phyloP scores from a whole-genome alignment of 2,797 vertebrate genomes.

The Pseudotriccus pelzelni region DNA sequence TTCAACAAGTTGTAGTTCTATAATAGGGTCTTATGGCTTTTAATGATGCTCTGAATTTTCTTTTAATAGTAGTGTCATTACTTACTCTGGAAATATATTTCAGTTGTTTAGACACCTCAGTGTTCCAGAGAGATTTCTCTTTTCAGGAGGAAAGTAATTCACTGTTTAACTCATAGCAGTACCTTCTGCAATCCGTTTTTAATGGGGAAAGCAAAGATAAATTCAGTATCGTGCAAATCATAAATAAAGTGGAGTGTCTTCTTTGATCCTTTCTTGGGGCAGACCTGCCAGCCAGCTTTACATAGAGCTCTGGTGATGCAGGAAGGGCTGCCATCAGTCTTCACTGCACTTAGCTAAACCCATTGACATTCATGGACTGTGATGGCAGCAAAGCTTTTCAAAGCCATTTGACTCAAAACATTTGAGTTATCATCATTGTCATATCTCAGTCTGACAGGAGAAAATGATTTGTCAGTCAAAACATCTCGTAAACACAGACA shows the following conservation, averaged over 20 bases:
- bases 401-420: conserved; percentile 38
- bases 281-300: background rate
- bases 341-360: background rate
- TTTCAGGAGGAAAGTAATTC: background rate
- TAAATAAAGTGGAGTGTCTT: background rate
- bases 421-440: background rate
- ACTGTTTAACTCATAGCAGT: background rate
- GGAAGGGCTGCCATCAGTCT: conserved; percentile 24
- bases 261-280: background rate
- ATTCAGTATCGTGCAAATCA: background rate
- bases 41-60: background rate
- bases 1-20: background rate
- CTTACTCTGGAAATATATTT: background rate
- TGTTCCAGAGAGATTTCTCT: background rate
- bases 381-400: conserved; percentile 28
- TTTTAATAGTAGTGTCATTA: background rate
- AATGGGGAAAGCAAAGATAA: background rate
- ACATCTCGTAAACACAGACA: background rate
- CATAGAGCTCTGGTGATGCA: background rate
- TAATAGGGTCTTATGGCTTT: background rate
- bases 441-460: background rate
- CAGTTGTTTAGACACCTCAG: background rate
- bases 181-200: background rate
- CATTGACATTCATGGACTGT: background rate
- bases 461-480: conserved; percentile 31